Evolutionary conservation across 1,140 invertebrate species (phyloP).

Genomic region (Drosophila lowei): DNA sequence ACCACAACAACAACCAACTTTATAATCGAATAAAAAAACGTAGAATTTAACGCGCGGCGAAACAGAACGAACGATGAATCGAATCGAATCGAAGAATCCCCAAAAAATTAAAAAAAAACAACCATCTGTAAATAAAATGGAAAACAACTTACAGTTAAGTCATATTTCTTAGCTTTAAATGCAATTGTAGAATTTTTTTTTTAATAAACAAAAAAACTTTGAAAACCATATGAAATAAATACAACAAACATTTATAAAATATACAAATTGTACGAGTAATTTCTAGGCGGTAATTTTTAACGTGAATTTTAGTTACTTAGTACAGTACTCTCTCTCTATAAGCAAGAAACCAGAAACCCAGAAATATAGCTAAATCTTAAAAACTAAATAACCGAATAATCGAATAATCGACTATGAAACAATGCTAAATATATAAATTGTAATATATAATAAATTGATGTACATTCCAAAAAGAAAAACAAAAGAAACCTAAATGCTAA

Average conservation of each 20-base stretch:
- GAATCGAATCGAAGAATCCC: conserved; percentile 33
- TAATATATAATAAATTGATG: conserved; percentile 46
- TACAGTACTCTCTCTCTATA: conserved; percentile 72
- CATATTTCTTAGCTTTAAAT: conserved; percentile 81
- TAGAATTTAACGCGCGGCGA: conserved; percentile 74
- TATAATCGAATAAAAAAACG: conserved; percentile 37
- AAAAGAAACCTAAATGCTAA: conserved; percentile 31
- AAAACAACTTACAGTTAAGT: conserved; percentile 69
- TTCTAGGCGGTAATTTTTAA: conserved; percentile 70
- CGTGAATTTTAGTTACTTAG: conserved; percentile 76
- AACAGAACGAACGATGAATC: conserved; percentile 32
- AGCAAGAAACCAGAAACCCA: conserved; percentile 39
- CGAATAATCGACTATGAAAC: conserved; percentile 60
- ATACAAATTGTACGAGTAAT: conserved; percentile 60
- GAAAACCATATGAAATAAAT: conserved; percentile 38
- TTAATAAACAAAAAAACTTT: conserved; percentile 50
- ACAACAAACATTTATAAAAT: conserved; percentile 55
- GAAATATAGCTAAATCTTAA: conserved; percentile 76
- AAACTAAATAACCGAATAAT: conserved; percentile 46
- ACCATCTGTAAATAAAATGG: conserved; percentile 40
- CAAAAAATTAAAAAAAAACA: conserved; percentile 28
- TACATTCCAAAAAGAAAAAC: conserved; percentile 50
- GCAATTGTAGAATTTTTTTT: conserved; percentile 82
- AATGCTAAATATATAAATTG: conserved; percentile 66
- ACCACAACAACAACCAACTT: conserved; percentile 23